These are phyloP conservation scores for Xiphophorus maculatus DNA, from an alignment of 2,113 vertebrate genomes.

Conservation along the genomic window DNA sequence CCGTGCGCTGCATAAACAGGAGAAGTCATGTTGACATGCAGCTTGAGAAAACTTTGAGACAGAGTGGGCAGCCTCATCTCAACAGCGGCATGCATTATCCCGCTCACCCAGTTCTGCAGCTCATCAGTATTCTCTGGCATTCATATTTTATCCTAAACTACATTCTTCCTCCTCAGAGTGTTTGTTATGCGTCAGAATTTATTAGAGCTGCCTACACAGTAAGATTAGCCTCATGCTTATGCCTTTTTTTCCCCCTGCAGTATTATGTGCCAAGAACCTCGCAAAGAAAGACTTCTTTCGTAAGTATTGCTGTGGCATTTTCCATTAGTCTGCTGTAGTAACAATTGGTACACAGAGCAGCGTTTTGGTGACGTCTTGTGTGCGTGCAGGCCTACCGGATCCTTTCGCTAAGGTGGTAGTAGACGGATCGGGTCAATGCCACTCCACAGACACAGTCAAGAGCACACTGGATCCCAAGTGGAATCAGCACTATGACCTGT, in stretches of 20 bases:
- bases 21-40: not conserved
- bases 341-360: not conserved
- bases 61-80: slow-evolving; percentile 37
- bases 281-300: slow-evolving; percentile 99
- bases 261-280: slow-evolving; percentile 99
- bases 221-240: slow-evolving; percentile 40
- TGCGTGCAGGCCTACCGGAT: slow-evolving; percentile 88
- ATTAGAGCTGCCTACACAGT: slow-evolving; percentile 45
- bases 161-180: slow-evolving; percentile 34
- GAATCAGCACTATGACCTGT: slow-evolving; percentile 99
- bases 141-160: slow-evolving; percentile 42
- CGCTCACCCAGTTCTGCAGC: not conserved
- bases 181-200: slow-evolving; percentile 17
- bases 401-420: slow-evolving; percentile 97
- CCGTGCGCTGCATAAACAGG: too few relatives aligned
- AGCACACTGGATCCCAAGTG: slow-evolving; percentile 98
- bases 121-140: slow-evolving; percentile 48
- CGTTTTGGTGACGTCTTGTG: not conserved
- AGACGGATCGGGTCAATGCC: slow-evolving; percentile 98
- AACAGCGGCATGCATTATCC: slow-evolving; percentile 32
- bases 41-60: too few relatives aligned
- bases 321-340: not conserved
- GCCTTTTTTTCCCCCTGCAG: slow-evolving; percentile 78
- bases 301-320: slow-evolving; percentile 79
- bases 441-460: slow-evolving; percentile 98